Percentiles rank a stretch among this genome's conserved stretches.
Evolutionary conservation across 1,140 invertebrate species (phyloP).

Genomic region (Coenobita brevimanus): DNA sequence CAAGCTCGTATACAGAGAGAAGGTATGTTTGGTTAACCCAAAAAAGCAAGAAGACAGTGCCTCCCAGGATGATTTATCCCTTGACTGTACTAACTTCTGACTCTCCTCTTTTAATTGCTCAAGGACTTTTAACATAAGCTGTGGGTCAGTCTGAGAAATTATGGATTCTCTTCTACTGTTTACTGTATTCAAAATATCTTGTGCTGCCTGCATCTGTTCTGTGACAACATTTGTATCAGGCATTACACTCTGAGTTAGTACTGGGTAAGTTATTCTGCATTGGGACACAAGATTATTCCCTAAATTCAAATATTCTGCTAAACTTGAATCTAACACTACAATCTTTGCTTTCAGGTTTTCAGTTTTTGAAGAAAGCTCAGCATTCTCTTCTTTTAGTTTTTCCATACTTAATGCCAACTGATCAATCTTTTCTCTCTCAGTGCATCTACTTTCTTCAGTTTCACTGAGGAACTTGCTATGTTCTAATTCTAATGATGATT

Average conservation of each 20-base stretch:
- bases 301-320: conserved; percentile 2
- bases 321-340: neutral
- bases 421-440: conserved; percentile 36
- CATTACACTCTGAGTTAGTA: conserved; percentile 8
- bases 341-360: conserved; percentile 11
- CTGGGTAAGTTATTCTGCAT: conserved; percentile 22
- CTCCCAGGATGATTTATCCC: neutral
- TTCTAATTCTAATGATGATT: conserved; percentile 18
- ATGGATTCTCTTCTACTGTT: neutral
- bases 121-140: neutral
- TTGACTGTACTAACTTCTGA: neutral
- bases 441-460: neutral
- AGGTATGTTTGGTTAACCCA: neutral
- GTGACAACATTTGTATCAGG: neutral
- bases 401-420: conserved; percentile 53
- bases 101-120: neutral
- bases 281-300: neutral
- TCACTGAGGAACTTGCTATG: neutral
- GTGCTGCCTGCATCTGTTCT: neutral
- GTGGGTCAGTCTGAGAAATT: neutral
- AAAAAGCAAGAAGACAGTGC: neutral
- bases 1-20: neutral
- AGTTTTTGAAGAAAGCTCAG: conserved; percentile 66
- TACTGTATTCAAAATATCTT: neutral
- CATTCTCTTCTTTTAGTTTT: conserved; percentile 66